A percentile compares a stretch with the other conserved stretches of the same genome.
Evolutionary conservation across 2,888 invertebrate species (phyloP).

Genomic region (Acronicta leporina): DNA sequence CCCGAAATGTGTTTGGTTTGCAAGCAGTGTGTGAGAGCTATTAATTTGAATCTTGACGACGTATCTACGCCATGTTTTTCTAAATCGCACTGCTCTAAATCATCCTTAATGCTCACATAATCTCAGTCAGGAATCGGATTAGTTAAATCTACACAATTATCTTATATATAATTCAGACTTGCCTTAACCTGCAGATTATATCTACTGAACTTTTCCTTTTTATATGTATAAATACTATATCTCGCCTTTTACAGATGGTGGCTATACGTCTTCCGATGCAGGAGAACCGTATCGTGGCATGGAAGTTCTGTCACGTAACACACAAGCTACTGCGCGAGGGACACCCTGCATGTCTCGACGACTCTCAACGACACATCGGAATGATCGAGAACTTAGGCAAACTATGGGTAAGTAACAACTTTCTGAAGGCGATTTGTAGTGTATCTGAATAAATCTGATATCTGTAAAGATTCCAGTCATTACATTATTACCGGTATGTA

Average conservation of each 20-base stretch:
- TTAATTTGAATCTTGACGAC: conserved; percentile 7
- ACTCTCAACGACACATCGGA: conserved; percentile 94
- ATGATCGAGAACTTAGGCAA: conserved; percentile 96
- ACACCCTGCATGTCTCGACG: conserved; percentile 95
- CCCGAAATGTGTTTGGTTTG: background rate
- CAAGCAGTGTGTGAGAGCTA: conserved; percentile 1
- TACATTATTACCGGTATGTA: too few species aligned
- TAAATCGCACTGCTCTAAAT: conserved; percentile 27
- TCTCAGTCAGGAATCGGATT: conserved; percentile 6
- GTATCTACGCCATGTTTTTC: conserved; percentile 12
- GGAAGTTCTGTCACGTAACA: conserved; percentile 99
- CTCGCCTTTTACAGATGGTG: conserved; percentile 76
- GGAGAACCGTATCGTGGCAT: conserved; percentile 98
- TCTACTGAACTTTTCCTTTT: too few species aligned
- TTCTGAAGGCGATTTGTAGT: too few species aligned
- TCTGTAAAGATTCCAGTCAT: too few species aligned
- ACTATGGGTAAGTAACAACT: conserved; percentile 92
- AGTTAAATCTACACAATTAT: too few species aligned
- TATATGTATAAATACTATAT: background rate
- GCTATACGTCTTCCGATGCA: conserved; percentile 93
- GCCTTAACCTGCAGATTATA: too few species aligned
- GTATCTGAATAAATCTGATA: too few species aligned
- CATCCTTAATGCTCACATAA: conserved; percentile 19
- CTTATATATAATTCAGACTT: too few species aligned
- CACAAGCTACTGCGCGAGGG: conserved; percentile 99